phyloP scores from a whole-genome alignment of 2,113 vertebrate species.

The Felis chaus region DNA sequence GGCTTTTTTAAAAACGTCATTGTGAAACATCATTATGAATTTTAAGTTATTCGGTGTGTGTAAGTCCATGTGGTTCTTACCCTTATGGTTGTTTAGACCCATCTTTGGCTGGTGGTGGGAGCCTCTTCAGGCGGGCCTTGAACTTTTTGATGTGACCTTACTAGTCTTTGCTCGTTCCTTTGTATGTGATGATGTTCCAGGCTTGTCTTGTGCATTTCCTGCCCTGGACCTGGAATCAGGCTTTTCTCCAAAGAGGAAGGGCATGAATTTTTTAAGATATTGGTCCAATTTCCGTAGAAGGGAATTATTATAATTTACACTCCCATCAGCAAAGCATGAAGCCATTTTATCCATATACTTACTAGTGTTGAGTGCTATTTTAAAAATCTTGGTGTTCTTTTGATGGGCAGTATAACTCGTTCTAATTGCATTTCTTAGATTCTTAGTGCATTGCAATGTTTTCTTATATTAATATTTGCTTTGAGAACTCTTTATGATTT shows the following conservation, averaged over 20 bases:
- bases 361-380: background rate
- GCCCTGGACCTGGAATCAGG: background rate
- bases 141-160: background rate
- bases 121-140: background rate
- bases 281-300: background rate
- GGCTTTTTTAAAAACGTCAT: background rate
- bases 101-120: background rate
- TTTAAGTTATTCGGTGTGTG: background rate
- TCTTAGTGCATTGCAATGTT: background rate
- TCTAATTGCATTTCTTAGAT: conserved; percentile 27
- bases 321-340: background rate
- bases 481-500: background rate
- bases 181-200: background rate
- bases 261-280: background rate
- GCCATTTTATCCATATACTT: background rate
- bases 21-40: background rate
- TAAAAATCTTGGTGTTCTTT: background rate
- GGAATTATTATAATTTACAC: background rate
- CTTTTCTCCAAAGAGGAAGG: background rate
- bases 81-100: background rate
- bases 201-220: background rate
- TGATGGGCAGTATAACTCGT: background rate
- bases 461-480: conserved; percentile 34
- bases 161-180: background rate
- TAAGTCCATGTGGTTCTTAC: background rate